A percentile compares a stretch with the other conserved stretches of the same genome.
phyloP scores from a whole-genome alignment of 1,140 invertebrate species.

The Oedothorax gibbosus region DNA sequence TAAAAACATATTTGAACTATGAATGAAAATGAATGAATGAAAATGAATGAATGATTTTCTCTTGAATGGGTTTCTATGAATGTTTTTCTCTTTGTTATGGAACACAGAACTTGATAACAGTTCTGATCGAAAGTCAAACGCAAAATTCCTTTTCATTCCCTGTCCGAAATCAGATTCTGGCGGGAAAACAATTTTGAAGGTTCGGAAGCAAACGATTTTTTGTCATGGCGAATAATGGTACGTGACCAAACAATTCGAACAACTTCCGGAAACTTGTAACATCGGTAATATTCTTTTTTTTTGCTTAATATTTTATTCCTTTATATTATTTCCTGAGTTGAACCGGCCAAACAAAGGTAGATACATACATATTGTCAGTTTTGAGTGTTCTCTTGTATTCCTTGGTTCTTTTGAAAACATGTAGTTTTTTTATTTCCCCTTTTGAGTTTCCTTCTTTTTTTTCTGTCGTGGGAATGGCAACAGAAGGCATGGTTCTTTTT shows the following conservation, averaged over 20 bases:
- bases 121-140: too few species aligned
- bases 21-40: too few species aligned
- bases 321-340: slow-evolving; percentile 2
- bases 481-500: slow-evolving; percentile 10
- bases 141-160: slow-evolving; percentile 15
- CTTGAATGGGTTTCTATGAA: too few species aligned
- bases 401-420: not conserved
- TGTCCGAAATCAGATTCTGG: slow-evolving; percentile 22
- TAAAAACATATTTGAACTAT: too few species aligned
- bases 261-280: slow-evolving; percentile 23
- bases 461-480: not conserved
- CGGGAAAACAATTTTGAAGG: slow-evolving; percentile 7
- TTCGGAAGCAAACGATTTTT: slow-evolving; percentile 8
- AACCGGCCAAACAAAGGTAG: slow-evolving; percentile 18
- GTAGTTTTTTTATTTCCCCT: slow-evolving; percentile 15
- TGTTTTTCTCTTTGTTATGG: too few species aligned
- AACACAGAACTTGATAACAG: too few species aligned
- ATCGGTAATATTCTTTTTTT: slow-evolving; percentile 20
- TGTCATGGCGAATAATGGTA: slow-evolving; percentile 1
- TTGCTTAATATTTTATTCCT: not conserved
- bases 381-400: not conserved
- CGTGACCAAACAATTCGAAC: slow-evolving; percentile 1
- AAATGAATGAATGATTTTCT: too few species aligned
- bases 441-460: slow-evolving; percentile 9
- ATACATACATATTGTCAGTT: not conserved